Conservation (phyloP, 2,797 vertebrate species). For the Eremophila alpestris region DNA sequence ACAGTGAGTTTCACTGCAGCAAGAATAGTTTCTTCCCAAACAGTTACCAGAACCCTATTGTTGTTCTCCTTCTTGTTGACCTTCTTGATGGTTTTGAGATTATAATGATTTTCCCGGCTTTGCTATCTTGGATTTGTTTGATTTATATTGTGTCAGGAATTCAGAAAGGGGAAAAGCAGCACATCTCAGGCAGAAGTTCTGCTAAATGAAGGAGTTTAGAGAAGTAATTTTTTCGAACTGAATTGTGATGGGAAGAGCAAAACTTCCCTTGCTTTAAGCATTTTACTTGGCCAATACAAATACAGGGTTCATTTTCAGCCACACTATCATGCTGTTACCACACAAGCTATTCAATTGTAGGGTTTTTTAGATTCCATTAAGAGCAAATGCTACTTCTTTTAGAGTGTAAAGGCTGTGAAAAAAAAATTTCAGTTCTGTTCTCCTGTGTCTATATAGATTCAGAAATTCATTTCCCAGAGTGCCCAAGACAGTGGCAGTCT, state of each 20-base stretch:
- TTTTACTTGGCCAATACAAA: not conserved
- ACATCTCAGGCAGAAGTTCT: slow-evolving; percentile 1
- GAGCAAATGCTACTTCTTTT: not conserved
- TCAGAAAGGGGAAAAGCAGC: slow-evolving; percentile 16
- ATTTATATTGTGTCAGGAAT: slow-evolving; percentile 54
- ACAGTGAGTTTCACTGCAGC: slow-evolving; percentile 39
- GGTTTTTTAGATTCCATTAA: not conserved
- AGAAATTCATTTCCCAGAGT: not conserved
- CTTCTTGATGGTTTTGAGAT: slow-evolving; percentile 53
- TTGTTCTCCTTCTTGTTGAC: slow-evolving; percentile 64
- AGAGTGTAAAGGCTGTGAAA: not conserved
- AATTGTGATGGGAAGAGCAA: not conserved
- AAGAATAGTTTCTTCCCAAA: slow-evolving; percentile 60
- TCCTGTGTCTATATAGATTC: not conserved
- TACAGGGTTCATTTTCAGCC: not conserved
- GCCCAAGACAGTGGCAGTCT: not conserved
- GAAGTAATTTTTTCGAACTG: not conserved
- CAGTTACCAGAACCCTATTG: slow-evolving; percentile 52
- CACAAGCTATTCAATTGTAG: not conserved
- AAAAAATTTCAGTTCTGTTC: not conserved
- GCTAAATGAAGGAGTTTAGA: not conserved
- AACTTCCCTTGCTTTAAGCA: not conserved
- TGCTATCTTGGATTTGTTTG: slow-evolving; percentile 52
- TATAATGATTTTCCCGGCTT: slow-evolving; percentile 64
- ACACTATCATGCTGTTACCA: not conserved